Percentiles rank a stretch among this genome's conserved stretches.
These are phyloP conservation scores for Leptinotarsa peninsularis DNA, from an alignment of 2,888 invertebrate species.

Conservation along the genomic window DNA sequence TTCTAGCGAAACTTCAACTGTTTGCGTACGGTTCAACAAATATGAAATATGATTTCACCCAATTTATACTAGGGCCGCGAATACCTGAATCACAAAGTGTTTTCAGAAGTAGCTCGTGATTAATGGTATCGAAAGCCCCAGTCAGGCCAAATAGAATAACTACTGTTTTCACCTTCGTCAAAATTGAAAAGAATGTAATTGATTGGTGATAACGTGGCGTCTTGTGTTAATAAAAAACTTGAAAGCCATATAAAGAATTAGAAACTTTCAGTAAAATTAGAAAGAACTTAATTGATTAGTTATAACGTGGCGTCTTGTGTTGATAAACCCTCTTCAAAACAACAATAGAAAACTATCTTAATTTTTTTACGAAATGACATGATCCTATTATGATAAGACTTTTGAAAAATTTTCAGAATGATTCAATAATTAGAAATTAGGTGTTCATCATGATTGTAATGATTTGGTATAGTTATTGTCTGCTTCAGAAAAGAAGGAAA, in stretches of 20 bases:
- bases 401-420: background rate
- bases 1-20: background rate
- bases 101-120: background rate
- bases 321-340: background rate
- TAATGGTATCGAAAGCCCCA: background rate
- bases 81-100: background rate
- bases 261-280: no score
- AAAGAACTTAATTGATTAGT: background rate
- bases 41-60: background rate
- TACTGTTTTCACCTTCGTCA: background rate
- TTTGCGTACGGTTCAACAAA: background rate
- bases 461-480: background rate
- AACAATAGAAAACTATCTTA: background rate
- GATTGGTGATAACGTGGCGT: background rate
- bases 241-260: background rate
- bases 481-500: background rate
- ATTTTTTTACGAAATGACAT: background rate
- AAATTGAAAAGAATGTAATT: background rate
- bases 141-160: background rate
- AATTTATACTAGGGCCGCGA: background rate
- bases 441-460: background rate
- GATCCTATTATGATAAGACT: background rate
- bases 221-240: background rate
- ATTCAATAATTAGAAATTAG: background rate
- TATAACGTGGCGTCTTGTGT: background rate